These are phyloP conservation scores for Criorhina ranunculi DNA, from an alignment of 2,888 invertebrate species.

Conservation along the genomic window DNA sequence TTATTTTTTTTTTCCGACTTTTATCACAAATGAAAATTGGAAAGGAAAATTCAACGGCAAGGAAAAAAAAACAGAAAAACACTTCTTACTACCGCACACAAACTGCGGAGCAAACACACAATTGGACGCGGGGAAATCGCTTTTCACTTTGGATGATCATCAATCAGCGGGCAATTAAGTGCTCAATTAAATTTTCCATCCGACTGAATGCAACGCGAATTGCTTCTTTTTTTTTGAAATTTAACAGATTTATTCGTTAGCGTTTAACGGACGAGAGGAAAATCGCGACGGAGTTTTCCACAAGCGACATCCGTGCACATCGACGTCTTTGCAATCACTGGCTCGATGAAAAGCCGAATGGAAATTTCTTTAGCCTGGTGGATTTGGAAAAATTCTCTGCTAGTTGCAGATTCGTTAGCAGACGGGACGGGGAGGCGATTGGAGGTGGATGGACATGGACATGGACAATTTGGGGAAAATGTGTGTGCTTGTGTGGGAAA, in stretches of 20 bases:
- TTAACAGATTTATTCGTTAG: conserved; percentile 49
- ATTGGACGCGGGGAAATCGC: conserved; percentile 48
- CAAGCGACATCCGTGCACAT: conserved; percentile 55
- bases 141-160: conserved; percentile 67
- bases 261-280: conserved; percentile 50
- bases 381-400: conserved; percentile 38
- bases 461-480: conserved; percentile 25
- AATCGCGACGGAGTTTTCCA: conserved; percentile 62
- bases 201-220: conserved; percentile 77
- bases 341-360: conserved; percentile 42
- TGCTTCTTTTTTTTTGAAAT: conserved; percentile 37
- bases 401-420: conserved; percentile 28
- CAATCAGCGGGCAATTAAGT: conserved; percentile 74
- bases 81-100: conserved; percentile 38
- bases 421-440: too few species aligned
- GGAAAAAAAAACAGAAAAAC: conserved; percentile 28
- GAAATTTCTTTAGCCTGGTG: conserved; percentile 48
- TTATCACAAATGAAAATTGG: conserved; percentile 37
- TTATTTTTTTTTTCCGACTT: conserved; percentile 6
- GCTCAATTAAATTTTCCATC: conserved; percentile 80
- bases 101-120: conserved; percentile 32
- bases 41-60: conserved; percentile 34
- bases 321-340: conserved; percentile 70
- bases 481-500: conserved; percentile 9
- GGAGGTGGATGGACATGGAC: conserved; percentile 24